Base-by-base conservation (phyloP, 2,797 vertebrate species). In the Zalophus californianus region DNA sequence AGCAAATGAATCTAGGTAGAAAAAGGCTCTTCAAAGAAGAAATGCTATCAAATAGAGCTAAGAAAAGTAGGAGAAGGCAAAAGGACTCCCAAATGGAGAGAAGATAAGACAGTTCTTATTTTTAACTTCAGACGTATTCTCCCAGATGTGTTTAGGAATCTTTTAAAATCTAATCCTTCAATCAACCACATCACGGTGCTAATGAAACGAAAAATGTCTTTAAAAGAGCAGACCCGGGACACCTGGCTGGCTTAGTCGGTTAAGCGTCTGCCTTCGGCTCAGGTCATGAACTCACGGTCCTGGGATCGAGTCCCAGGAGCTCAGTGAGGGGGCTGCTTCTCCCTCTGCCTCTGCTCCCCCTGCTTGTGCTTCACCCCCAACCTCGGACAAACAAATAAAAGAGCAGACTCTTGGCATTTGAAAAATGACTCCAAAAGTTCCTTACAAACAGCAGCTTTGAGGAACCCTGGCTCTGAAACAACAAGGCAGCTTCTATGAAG, bases 151-250 rank as follows among this genome's bases (percentile, higher is more conserved):
- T 70, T 89, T 48, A 85, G 29, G 88, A 88, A 84, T 78, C 83
- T 82, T 91, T 64, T 90, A 58, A 89, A 92, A 94, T 66, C 18
- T 32, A 94, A 90, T 62, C 70, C 56, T 97, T 84, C 25, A 58
- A 50, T 72, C 60, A 54, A 56, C 64, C 66, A 54, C n/a, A 66
- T 66, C 92, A 84, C 21, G 56, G 20, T 77, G 86, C 60, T 90
- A 7, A 83, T 25, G 12, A 96, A 64, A 96, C 89, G 72, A 90
- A 91, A 70, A 13, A 21, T 32, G 2, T 88, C 27, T 92, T 83
- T 78, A 77, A 90, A 66, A n/a, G 64, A n/a, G 15, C 3, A 66
- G 32, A n/a, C 11, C 58, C 0, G 58, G 25, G 25, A 60, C 58
- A 60, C 25, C 58, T 27, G 58, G 58, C 3, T 60, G 25, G 58